Evolutionary conservation across 2,113 vertebrate species (phyloP).

Genomic region (Mus spicilegus): DNA sequence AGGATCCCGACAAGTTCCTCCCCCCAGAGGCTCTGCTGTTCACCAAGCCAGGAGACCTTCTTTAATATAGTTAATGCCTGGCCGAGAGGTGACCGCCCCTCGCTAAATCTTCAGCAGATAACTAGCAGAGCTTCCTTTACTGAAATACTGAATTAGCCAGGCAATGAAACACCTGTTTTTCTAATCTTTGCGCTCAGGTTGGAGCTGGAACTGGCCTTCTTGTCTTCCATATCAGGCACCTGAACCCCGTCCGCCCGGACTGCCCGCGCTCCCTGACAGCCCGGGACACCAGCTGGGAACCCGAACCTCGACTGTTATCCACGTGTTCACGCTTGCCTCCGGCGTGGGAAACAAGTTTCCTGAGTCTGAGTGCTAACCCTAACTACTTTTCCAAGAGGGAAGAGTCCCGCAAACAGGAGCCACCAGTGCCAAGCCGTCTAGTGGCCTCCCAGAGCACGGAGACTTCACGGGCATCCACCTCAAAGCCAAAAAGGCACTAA

Average conservation of each 20-base stretch:
- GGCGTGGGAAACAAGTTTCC: not conserved
- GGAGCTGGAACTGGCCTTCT: not conserved
- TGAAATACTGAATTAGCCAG: not conserved
- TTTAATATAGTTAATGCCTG: not conserved
- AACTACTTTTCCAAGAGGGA: not conserved
- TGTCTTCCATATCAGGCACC: not conserved
- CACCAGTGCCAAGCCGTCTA: not conserved
- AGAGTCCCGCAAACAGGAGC: not conserved
- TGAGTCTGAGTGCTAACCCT: not conserved
- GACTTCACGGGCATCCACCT: not conserved
- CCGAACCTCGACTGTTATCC: not conserved
- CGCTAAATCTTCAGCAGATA: not conserved
- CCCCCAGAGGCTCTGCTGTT: not conserved
- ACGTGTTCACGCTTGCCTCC: not conserved
- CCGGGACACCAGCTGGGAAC: not conserved
- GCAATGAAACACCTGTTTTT: slow-evolving; percentile 79
- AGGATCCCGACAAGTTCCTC: not conserved
- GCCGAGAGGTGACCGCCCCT: not conserved
- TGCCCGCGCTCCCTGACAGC: not conserved
- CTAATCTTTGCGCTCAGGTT: slow-evolving; percentile 53
- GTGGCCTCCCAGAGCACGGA: not conserved
- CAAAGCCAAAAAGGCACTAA: not conserved
- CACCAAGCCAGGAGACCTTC: not conserved
- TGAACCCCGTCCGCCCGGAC: not conserved
- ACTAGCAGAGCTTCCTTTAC: slow-evolving; percentile 38